Conservation (phyloP, 2,888 invertebrate genomes). For the Phytoseiulus persimilis region DNA sequence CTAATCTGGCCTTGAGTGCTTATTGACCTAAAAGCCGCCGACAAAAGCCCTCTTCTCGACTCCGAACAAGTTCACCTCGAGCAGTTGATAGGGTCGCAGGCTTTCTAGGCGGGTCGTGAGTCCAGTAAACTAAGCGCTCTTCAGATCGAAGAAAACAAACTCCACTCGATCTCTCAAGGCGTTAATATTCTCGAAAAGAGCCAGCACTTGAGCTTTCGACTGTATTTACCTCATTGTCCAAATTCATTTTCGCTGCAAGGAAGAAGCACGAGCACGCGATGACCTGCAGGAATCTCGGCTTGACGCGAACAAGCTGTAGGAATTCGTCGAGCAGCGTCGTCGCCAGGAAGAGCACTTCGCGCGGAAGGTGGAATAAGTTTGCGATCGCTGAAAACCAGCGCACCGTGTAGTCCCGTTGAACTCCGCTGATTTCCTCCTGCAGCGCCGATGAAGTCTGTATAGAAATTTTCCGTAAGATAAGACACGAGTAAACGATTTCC, state of each 20-base stretch:
- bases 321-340: conserved; percentile 34
- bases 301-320: conserved; percentile 12
- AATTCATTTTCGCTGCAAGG: conserved; percentile 21
- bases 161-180: too few species aligned
- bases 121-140: too few species aligned
- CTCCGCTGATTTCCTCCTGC: conserved; percentile 18
- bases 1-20: neutral
- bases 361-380: neutral
- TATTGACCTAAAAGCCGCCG: neutral
- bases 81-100: too few species aligned
- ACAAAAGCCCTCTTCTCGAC: neutral
- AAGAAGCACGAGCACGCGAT: conserved; percentile 34
- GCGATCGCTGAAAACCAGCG: conserved; percentile 28
- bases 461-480: too few species aligned
- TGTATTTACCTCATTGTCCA: conserved; percentile 24
- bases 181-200: too few species aligned
- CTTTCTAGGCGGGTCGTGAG: too few species aligned
- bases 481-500: neutral
- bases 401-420: conserved; percentile 33
- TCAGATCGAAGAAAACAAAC: too few species aligned
- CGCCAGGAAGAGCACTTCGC: conserved; percentile 30
- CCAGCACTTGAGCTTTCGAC: too few species aligned
- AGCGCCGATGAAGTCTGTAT: conserved; percentile 10
- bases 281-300: conserved; percentile 26
- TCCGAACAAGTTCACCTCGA: too few species aligned